These are phyloP conservation scores for Ichneumoninae sp. DNA, from an alignment of 2,888 invertebrate species.

Conservation along the genomic window DNA sequence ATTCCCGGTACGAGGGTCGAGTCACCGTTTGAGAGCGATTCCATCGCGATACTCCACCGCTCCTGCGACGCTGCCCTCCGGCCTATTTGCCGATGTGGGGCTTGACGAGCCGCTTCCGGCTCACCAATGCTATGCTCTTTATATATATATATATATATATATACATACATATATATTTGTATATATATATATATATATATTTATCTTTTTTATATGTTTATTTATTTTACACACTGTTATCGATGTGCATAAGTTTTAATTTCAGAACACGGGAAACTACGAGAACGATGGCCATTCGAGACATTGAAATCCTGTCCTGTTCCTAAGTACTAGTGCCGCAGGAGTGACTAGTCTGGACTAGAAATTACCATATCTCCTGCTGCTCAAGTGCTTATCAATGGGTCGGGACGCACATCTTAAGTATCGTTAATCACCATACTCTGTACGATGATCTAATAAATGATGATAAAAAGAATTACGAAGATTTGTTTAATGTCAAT, in stretches of 20 bases:
- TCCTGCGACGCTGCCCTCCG: neutral
- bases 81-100: neutral
- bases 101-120: conserved; percentile 26
- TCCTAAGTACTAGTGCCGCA: conserved; percentile 97
- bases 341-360: conserved; percentile 88
- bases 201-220: neutral
- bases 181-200: neutral
- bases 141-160: no score
- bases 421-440: neutral
- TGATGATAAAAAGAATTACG: neutral
- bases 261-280: neutral
- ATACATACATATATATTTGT: no score
- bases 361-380: conserved; percentile 89
- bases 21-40: conserved; percentile 26
- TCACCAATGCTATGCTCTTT: neutral
- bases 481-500: neutral
- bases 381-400: conserved; percentile 96
- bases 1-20: conserved; percentile 59
- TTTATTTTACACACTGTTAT: neutral
- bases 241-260: neutral
- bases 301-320: conserved; percentile 87
- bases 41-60: neutral
- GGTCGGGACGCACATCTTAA: conserved; percentile 83
- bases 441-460: neutral
- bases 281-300: neutral